Conservation (phyloP, 2,113 vertebrate species). For the Plotosus lineatus region DNA sequence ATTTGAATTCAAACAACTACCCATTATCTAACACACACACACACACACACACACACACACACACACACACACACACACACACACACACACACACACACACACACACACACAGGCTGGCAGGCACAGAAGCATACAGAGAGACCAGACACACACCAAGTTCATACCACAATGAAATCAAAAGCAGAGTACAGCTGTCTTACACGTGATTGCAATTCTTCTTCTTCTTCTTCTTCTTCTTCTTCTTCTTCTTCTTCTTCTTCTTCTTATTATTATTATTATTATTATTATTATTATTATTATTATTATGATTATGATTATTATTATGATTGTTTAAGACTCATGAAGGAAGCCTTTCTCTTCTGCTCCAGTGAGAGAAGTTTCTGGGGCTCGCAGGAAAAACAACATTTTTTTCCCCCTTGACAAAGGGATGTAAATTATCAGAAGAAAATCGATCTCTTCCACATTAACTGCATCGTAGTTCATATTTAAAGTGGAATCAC, state of each 20-base stretch:
- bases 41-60: not conserved
- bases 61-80: not conserved
- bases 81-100: too few relatives aligned
- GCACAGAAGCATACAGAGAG: not conserved
- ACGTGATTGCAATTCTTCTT: slow-evolving; percentile 32
- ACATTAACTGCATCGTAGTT: not conserved
- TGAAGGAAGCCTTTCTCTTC: slow-evolving; percentile 21
- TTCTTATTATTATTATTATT: too few relatives aligned
- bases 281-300: too few relatives aligned
- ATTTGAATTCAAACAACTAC: too few relatives aligned
- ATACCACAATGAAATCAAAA: not conserved
- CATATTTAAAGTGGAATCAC: slow-evolving; percentile 22
- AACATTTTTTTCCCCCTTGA: slow-evolving; percentile 9
- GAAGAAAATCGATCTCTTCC: not conserved
- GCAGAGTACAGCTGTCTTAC: slow-evolving; percentile 25
- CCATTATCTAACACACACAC: not conserved
- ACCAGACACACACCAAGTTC: not conserved
- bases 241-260: too few relatives aligned
- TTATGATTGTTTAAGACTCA: slow-evolving; percentile 58
- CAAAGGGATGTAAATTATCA: slow-evolving; percentile 35
- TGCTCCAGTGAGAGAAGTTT: slow-evolving; percentile 27
- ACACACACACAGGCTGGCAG: not conserved
- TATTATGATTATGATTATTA: too few relatives aligned
- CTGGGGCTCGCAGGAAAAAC: slow-evolving; percentile 26
- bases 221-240: too few relatives aligned